A percentile compares a stretch with the other conserved stretches of the same genome.
Evolutionary conservation across 2,797 vertebrate species (phyloP).

Genomic region (Lateolabrax maculatus): DNA sequence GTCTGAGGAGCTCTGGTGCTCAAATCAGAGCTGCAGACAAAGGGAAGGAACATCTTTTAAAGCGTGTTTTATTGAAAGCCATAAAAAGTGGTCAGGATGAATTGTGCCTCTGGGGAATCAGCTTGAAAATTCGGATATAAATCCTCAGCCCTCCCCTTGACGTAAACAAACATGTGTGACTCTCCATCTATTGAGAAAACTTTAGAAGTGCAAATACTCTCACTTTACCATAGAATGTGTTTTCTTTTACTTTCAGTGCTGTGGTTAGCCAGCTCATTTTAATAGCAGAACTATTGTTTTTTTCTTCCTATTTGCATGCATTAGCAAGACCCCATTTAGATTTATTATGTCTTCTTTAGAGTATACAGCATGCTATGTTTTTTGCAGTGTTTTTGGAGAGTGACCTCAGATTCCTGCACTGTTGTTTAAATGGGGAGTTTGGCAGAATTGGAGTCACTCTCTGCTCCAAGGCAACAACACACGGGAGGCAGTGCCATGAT

Average conservation of each 20-base stretch:
- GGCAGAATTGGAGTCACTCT: slow-evolving; percentile 56
- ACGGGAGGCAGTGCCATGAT: slow-evolving; percentile 74
- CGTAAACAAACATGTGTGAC: slow-evolving; percentile 69
- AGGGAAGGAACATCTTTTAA: slow-evolving; percentile 75
- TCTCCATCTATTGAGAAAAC: slow-evolving; percentile 17
- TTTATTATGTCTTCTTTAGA: slow-evolving; percentile 52
- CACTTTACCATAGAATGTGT: slow-evolving; percentile 10
- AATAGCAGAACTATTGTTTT: slow-evolving; percentile 34
- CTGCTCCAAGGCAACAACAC: slow-evolving; percentile 38
- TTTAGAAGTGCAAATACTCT: slow-evolving; percentile 18
- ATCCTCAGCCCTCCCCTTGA: slow-evolving; percentile 50
- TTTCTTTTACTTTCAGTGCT: slow-evolving; percentile 43
- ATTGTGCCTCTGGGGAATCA: slow-evolving; percentile 60
- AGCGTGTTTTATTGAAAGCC: slow-evolving; percentile 77
- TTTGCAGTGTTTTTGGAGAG: slow-evolving; percentile 51
- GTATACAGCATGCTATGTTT: slow-evolving; percentile 22
- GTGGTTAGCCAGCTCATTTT: slow-evolving; percentile 40
- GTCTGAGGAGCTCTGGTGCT: slow-evolving; percentile 63
- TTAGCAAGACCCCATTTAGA: slow-evolving; percentile 33
- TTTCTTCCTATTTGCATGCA: slow-evolving; percentile 36
- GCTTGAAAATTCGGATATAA: slow-evolving; percentile 55
- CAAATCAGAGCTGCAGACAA: slow-evolving; percentile 72
- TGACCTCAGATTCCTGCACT: slow-evolving; percentile 71
- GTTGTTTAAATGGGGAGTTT: slow-evolving; percentile 63
- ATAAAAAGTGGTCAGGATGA: slow-evolving; percentile 76